These are phyloP conservation scores for Cerastis leucographa DNA, from an alignment of 2,888 invertebrate species.

Conservation along the genomic window DNA sequence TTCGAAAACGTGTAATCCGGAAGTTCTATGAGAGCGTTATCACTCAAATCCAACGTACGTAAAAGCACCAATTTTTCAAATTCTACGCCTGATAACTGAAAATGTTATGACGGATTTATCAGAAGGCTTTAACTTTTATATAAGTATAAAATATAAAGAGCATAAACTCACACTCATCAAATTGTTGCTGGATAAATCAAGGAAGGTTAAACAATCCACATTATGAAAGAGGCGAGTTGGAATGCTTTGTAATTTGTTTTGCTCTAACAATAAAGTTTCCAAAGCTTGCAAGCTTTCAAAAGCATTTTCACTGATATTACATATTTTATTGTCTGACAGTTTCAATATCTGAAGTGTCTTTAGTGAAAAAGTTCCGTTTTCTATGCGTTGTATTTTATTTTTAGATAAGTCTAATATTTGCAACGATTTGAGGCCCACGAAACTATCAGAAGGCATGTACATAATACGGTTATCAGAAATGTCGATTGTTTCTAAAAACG, in stretches of 20 bases:
- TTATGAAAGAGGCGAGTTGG: constrained; percentile 86
- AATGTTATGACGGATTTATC: constrained; percentile 44
- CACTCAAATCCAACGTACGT: constrained; percentile 92
- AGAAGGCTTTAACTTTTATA: background rate
- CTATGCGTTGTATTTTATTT: constrained; percentile 92
- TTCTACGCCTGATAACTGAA: constrained; percentile 90
- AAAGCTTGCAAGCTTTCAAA: constrained; percentile 89
- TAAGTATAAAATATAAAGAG: background rate
- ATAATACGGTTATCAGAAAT: constrained; percentile 92
- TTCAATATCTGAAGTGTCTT: constrained; percentile 91
- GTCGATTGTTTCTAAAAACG: constrained; percentile 91
- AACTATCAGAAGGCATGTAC: constrained; percentile 90
- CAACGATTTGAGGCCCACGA: constrained; percentile 90
- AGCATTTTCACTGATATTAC: constrained; percentile 89
- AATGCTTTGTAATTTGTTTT: constrained; percentile 89
- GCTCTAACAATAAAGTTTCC: constrained; percentile 89
- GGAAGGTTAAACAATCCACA: constrained; percentile 86
- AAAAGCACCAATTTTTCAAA: constrained; percentile 90
- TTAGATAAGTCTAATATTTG: constrained; percentile 93
- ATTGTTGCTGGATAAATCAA: constrained; percentile 91
- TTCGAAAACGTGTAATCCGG: constrained; percentile 91
- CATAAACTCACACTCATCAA: constrained; percentile 84
- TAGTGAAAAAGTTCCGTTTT: constrained; percentile 91
- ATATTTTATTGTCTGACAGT: constrained; percentile 93
- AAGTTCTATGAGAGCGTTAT: constrained; percentile 91